Evolutionary conservation across 2,888 invertebrate genomes (phyloP).

Genomic region (Leptothorax acervorum): DNA sequence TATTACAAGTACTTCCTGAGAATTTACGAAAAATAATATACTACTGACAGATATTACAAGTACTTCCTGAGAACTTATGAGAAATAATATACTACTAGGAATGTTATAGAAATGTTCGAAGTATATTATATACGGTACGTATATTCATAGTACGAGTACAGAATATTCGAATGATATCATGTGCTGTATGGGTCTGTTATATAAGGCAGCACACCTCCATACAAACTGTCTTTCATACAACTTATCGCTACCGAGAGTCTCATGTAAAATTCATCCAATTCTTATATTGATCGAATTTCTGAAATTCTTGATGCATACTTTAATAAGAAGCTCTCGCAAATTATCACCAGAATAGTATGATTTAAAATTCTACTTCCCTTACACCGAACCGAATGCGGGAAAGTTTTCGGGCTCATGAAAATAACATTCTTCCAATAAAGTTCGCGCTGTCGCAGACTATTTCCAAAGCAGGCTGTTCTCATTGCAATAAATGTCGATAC

Average conservation of each 20-base stretch:
- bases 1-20: too few species aligned
- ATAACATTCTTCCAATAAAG: slow-evolving; percentile 53
- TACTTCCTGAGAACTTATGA: too few species aligned
- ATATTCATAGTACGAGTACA: too few species aligned
- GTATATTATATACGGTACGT: too few species aligned
- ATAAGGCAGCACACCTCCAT: slow-evolving; percentile 14
- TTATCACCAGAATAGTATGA: slow-evolving; percentile 50
- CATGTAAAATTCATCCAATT: slow-evolving; percentile 62
- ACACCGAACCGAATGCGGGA: slow-evolving; percentile 19
- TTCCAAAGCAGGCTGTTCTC: slow-evolving; percentile 3
- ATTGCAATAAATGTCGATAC: slow-evolving; percentile 32
- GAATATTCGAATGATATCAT: too few species aligned
- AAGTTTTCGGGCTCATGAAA: slow-evolving; percentile 54
- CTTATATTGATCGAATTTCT: slow-evolving; percentile 54
- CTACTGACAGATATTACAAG: too few species aligned
- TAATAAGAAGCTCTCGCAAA: slow-evolving; percentile 52
- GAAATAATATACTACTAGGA: too few species aligned
- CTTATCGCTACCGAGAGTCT: slow-evolving; percentile 57
- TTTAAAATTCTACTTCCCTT: slow-evolving; percentile 48
- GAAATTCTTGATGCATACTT: slow-evolving; percentile 56
- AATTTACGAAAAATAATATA: too few species aligned
- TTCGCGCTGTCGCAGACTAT: slow-evolving; percentile 43
- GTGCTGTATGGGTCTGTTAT: too few species aligned
- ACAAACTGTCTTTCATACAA: slow-evolving; percentile 42
- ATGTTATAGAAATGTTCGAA: too few species aligned